A percentile compares a stretch with the other conserved stretches of the same genome.
phyloP scores from a whole-genome alignment of 2,888 invertebrate genomes.

The Oxyteleia sp. region DNA sequence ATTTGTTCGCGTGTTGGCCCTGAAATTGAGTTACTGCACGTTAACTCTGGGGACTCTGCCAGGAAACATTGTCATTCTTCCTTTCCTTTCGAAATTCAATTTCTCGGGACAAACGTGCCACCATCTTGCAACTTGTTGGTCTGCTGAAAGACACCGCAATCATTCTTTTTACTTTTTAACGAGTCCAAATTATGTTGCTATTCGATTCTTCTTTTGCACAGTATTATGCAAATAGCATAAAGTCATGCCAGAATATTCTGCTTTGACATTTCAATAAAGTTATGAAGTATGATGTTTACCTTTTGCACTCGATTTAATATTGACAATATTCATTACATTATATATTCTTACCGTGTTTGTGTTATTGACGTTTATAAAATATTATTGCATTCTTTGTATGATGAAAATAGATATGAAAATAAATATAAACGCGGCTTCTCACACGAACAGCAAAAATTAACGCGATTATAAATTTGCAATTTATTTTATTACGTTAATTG shows the following conservation, averaged over 20 bases:
- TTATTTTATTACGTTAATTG: too few species aligned
- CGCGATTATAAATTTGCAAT: too few species aligned
- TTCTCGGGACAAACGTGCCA: slow-evolving; percentile 50
- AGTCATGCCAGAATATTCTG: not conserved
- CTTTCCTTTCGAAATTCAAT: slow-evolving; percentile 57
- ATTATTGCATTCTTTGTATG: too few species aligned
- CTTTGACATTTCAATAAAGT: slow-evolving; percentile 11
- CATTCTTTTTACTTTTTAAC: slow-evolving; percentile 30
- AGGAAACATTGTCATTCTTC: slow-evolving; percentile 60
- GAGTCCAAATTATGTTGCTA: slow-evolving; percentile 27
- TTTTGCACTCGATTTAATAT: not conserved
- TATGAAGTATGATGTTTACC: not conserved
- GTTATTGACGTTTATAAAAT: not conserved
- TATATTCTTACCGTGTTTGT: not conserved
- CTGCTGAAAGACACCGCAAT: slow-evolving; percentile 30
- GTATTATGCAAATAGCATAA: slow-evolving; percentile 19
- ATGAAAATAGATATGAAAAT: too few species aligned
- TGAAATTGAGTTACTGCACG: slow-evolving; percentile 67
- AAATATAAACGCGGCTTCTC: too few species aligned
- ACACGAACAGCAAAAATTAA: too few species aligned
- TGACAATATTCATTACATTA: not conserved
- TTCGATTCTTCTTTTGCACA: slow-evolving; percentile 17
- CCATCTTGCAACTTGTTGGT: slow-evolving; percentile 57
- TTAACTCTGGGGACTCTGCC: slow-evolving; percentile 61
- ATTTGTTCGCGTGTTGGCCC: slow-evolving; percentile 45